These are phyloP conservation scores for Ischnura elegans DNA, from an alignment of 2,888 invertebrate genomes.

Conservation along the genomic window DNA sequence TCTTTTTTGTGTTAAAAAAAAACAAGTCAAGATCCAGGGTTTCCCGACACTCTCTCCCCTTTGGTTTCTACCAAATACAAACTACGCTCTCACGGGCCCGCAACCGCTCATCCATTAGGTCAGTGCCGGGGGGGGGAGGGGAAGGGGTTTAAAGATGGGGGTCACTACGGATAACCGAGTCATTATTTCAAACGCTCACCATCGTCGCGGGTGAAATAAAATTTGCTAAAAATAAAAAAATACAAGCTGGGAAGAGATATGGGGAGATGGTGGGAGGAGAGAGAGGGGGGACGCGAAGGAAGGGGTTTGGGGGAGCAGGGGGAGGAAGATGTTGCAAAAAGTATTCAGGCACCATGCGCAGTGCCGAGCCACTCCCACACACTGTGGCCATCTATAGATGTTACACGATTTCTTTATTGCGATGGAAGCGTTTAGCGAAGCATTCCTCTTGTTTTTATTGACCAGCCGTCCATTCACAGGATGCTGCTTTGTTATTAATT, in stretches of 20 bases:
- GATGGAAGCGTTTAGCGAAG: neutral
- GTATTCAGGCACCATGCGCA: neutral
- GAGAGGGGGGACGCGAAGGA: neutral
- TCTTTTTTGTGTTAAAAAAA: too few relatives aligned
- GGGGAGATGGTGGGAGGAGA: neutral
- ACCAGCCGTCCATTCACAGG: neutral
- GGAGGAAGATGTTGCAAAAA: neutral
- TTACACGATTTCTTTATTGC: slow-evolving; percentile 11
- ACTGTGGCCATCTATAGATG: neutral
- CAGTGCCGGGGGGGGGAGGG: neutral
- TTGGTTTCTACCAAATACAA: neutral
- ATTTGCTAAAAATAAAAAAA: too few relatives aligned
- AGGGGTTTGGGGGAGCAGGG: neutral
- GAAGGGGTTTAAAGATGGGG: neutral
- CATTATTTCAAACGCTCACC: neutral
- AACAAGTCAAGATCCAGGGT: too few relatives aligned
- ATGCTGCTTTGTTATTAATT: neutral
- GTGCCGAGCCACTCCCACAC: neutral
- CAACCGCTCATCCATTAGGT: neutral
- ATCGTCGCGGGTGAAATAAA: neutral
- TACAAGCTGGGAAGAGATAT: neutral
- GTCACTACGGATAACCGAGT: neutral
- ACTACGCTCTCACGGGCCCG: neutral
- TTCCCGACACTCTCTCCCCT: neutral
- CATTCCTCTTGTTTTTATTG: neutral